A percentile compares a stretch with the other conserved stretches of the same genome.
phyloP scores from a whole-genome alignment of 2,888 invertebrate species.

The Mythimna loreyi region DNA sequence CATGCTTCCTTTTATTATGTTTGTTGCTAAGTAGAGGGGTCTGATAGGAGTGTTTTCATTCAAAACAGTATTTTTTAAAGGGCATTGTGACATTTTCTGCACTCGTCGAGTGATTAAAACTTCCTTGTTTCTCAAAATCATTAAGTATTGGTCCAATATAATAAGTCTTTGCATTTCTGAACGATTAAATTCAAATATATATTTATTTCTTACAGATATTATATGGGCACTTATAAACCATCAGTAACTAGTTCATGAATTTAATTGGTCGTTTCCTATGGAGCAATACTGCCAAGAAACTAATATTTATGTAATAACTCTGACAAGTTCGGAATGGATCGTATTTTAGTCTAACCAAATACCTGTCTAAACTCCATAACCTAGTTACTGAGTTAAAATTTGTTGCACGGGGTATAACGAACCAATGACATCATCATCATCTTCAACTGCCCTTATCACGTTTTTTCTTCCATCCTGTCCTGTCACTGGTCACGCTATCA shows the following conservation, averaged over 20 bases:
- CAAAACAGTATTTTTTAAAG: background rate
- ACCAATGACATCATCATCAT: too few relatives aligned
- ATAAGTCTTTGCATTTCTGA: background rate
- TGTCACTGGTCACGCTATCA: too few relatives aligned
- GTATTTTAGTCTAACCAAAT: background rate
- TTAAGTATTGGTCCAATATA: background rate
- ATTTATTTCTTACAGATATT: too few relatives aligned
- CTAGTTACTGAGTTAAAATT: background rate
- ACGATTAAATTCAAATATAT: background rate
- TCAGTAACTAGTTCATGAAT: too few relatives aligned
- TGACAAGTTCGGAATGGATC: background rate
- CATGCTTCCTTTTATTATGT: slow-evolving; percentile 21
- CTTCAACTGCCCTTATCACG: too few relatives aligned
- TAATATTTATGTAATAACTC: too few relatives aligned
- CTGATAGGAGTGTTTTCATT: background rate
- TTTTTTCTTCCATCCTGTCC: too few relatives aligned
- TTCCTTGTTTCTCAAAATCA: slow-evolving; percentile 33
- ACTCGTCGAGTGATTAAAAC: background rate
- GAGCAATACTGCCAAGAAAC: too few relatives aligned
- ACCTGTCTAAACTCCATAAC: too few relatives aligned
- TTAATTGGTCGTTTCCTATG: too few relatives aligned
- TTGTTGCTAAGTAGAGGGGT: slow-evolving; percentile 8
- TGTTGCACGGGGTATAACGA: background rate
- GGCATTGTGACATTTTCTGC: slow-evolving; percentile 9
- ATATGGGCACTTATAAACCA: too few relatives aligned